phyloP scores from a whole-genome alignment of 1,140 invertebrate genomes.

The Matsumurasca onukii region DNA sequence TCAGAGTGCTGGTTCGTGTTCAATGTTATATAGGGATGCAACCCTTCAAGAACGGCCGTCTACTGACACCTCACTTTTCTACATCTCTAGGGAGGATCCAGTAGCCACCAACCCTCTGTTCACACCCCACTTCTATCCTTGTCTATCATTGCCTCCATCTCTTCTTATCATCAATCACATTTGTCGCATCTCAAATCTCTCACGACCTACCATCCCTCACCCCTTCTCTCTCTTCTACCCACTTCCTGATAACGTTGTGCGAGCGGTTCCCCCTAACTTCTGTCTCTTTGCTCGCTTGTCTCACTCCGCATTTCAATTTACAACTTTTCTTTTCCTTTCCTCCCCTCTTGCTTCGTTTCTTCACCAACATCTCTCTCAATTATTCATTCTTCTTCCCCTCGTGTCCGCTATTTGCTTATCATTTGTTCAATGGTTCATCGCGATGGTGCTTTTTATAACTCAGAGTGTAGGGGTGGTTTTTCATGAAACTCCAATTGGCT shows the following conservation, averaged over 20 bases:
- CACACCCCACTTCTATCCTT: background rate
- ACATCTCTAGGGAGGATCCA: too few species aligned
- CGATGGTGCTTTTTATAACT: background rate
- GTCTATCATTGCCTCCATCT: background rate
- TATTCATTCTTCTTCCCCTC: constrained; percentile 1
- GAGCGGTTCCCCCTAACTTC: background rate
- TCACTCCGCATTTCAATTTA: constrained; percentile 9
- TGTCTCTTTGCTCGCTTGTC: background rate
- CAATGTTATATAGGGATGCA: too few species aligned
- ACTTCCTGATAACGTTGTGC: too few species aligned
- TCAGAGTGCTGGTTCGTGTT: too few species aligned
- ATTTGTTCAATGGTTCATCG: constrained; percentile 2
- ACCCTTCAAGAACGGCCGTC: too few species aligned
- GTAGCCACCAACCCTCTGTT: background rate
- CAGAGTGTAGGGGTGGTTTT: too few species aligned
- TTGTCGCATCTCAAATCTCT: background rate
- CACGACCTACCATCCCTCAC: background rate
- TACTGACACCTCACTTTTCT: too few species aligned
- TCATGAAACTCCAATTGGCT: too few species aligned
- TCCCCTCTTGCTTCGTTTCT: constrained; percentile 6
- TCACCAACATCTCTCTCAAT: constrained; percentile 21
- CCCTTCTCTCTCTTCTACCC: background rate
- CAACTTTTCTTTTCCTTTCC: background rate
- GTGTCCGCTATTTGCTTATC: constrained; percentile 16
- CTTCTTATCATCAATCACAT: constrained; percentile 7